A percentile compares a stretch with the other conserved stretches of the same genome.
phyloP scores from a whole-genome alignment of 1,140 invertebrate species.

The Drosophila kanapiae region DNA sequence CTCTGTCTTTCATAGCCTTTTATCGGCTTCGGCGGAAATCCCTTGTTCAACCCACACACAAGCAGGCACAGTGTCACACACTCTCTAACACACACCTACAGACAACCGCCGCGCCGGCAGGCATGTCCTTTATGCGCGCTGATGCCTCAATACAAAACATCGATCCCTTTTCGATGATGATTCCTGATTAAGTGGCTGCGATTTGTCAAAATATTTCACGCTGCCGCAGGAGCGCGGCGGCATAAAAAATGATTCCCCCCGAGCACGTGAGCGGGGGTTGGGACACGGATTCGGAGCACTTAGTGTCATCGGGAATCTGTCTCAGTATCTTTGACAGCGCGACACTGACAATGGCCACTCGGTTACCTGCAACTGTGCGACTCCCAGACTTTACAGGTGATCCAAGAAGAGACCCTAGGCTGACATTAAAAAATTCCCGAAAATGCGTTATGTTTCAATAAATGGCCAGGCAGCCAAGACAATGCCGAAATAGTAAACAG shows the following conservation, averaged over 20 bases:
- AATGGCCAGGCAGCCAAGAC: conserved; percentile 51
- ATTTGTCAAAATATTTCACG: conserved; percentile 85
- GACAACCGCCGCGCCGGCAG: conserved; percentile 7
- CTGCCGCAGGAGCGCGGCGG: conserved; percentile 34
- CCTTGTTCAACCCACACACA: conserved; percentile 69
- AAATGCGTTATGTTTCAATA: conserved; percentile 78
- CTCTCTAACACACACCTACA: conserved; percentile 10
- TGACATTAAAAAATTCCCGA: conserved; percentile 80
- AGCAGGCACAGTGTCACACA: conserved; percentile 4
- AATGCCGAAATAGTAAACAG: conserved; percentile 74
- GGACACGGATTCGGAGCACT: conserved; percentile 27
- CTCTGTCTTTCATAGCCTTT: conserved; percentile 40
- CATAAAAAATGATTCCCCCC: conserved; percentile 11
- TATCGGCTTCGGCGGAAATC: conserved; percentile 70
- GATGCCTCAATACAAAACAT: conserved; percentile 80
- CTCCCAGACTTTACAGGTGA: conserved; percentile 52
- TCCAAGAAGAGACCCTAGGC: conserved; percentile 30
- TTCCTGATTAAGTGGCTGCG: conserved; percentile 84
- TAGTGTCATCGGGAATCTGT: conserved; percentile 63
- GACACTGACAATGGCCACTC: conserved; percentile 55
- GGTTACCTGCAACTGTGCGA: conserved; percentile 81
- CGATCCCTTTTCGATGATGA: conserved; percentile 82
- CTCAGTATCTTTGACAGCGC: conserved; percentile 44
- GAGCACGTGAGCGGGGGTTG: conserved; percentile 68
- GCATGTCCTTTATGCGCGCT: conserved; percentile 58